A percentile compares a stretch with the other conserved stretches of the same genome.
phyloP scores from a whole-genome alignment of 1,140 invertebrate species.

The Neuroterus valhalla region DNA sequence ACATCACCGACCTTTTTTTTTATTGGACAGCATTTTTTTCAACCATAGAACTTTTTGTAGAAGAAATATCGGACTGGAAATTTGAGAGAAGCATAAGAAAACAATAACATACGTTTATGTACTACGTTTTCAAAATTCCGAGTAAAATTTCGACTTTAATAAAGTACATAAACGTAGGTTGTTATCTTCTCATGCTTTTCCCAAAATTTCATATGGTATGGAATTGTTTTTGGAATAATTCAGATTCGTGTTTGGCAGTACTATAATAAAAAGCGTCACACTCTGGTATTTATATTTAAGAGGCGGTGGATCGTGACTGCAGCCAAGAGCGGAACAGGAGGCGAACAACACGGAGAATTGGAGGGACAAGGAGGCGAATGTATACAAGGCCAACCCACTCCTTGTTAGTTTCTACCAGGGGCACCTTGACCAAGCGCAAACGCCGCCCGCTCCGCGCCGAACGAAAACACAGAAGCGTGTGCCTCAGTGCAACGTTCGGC shows the following conservation, averaged over 20 bases:
- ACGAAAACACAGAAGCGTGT: constrained; percentile 33
- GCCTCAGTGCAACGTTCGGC: background rate
- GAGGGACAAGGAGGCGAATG: constrained; percentile 51
- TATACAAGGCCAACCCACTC: constrained; percentile 52
- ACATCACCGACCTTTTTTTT: too few species aligned
- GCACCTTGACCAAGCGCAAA: constrained; percentile 62
- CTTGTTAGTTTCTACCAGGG: constrained; percentile 40
- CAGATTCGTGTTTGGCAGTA: background rate
- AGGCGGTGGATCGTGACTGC: background rate
- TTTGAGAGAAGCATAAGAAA: too few species aligned
- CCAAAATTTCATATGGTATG: too few species aligned
- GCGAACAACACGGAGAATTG: background rate
- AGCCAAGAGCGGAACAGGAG: background rate
- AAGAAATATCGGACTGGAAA: too few species aligned
- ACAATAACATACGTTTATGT: too few species aligned
- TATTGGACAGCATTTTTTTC: too few species aligned
- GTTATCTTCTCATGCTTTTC: too few species aligned
- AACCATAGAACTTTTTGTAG: too few species aligned
- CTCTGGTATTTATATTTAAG: background rate
- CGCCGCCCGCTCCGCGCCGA: constrained; percentile 48
- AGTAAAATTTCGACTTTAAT: too few species aligned
- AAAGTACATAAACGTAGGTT: too few species aligned
- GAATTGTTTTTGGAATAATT: background rate
- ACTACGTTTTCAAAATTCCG: too few species aligned
- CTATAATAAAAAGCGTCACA: background rate